phyloP scores from a whole-genome alignment of 1,140 invertebrate genomes.

The Stenopsyche tienmushanensis region DNA sequence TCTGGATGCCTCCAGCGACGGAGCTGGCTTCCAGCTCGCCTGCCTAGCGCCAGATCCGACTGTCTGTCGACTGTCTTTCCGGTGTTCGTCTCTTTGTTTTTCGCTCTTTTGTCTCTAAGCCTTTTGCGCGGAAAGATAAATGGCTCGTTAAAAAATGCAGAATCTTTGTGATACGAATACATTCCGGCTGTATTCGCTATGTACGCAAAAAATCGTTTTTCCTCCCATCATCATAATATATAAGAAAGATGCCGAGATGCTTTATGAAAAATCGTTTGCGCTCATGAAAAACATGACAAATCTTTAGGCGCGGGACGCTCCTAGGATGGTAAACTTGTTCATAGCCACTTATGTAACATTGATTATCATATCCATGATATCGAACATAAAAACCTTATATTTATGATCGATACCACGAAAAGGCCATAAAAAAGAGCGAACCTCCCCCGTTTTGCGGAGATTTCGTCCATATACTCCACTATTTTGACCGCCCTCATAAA shows the following conservation, averaged over 20 bases:
- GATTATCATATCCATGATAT: too few species aligned
- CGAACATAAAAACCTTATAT: too few species aligned
- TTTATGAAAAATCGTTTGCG: slow-evolving; percentile 1
- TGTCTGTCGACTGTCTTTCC: slow-evolving; percentile 39
- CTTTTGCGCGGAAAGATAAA: slow-evolving; percentile 40
- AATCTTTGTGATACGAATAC: slow-evolving; percentile 26
- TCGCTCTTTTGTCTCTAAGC: slow-evolving; percentile 40
- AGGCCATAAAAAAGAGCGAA: too few species aligned
- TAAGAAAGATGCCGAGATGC: not conserved
- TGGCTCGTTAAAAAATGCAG: slow-evolving; percentile 41
- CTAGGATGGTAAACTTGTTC: too few species aligned
- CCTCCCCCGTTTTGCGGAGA: too few species aligned
- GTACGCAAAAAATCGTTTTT: slow-evolving; percentile 1
- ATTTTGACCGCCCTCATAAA: too few species aligned
- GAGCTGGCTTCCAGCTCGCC: slow-evolving; percentile 3
- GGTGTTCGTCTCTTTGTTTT: slow-evolving; percentile 31
- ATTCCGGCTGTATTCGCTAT: not conserved
- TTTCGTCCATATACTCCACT: too few species aligned
- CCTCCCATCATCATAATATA: not conserved
- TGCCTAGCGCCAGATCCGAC: slow-evolving; percentile 1
- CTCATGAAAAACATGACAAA: slow-evolving; percentile 5
- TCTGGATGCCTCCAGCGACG: too few species aligned
- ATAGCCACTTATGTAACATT: too few species aligned
- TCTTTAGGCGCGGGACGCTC: too few species aligned
- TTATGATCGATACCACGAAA: too few species aligned